Conservation (phyloP, 2,113 vertebrate species). For the Oncorhynchus keta region DNA sequence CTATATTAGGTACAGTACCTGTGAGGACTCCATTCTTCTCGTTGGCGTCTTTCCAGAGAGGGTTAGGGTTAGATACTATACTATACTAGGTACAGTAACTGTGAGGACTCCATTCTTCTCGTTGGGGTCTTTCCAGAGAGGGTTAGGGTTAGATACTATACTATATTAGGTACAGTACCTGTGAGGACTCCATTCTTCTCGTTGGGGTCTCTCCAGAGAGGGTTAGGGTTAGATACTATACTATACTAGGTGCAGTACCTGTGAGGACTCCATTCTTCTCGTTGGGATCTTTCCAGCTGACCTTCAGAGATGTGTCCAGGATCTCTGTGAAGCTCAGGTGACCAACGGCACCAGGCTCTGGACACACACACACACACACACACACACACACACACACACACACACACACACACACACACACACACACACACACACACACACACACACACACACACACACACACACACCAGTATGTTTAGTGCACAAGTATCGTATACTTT, state of each 20-base stretch:
- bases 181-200: conserved; percentile 80
- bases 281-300: conserved; percentile 95
- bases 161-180: too few relatives aligned
- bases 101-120: conserved; percentile 79
- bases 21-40: too few relatives aligned
- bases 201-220: conserved; percentile 87
- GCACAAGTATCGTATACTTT: too few relatives aligned
- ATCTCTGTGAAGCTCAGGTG: conserved; percentile 96
- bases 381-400: too few relatives aligned
- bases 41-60: too few relatives aligned
- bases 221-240: background rate
- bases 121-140: too few relatives aligned
- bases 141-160: too few relatives aligned
- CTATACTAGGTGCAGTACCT: conserved; percentile 64
- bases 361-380: conserved; percentile 2
- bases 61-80: too few relatives aligned
- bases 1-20: too few relatives aligned
- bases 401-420: too few relatives aligned
- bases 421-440: too few relatives aligned
- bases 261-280: conserved; percentile 95
- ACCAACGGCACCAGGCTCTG: conserved; percentile 92
- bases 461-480: background rate
- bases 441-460: too few relatives aligned
- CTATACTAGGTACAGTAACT: conserved; percentile 64
- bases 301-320: conserved; percentile 95